These are phyloP conservation scores for Lucinisca nassula DNA, from an alignment of 2,888 invertebrate genomes.

Conservation along the genomic window DNA sequence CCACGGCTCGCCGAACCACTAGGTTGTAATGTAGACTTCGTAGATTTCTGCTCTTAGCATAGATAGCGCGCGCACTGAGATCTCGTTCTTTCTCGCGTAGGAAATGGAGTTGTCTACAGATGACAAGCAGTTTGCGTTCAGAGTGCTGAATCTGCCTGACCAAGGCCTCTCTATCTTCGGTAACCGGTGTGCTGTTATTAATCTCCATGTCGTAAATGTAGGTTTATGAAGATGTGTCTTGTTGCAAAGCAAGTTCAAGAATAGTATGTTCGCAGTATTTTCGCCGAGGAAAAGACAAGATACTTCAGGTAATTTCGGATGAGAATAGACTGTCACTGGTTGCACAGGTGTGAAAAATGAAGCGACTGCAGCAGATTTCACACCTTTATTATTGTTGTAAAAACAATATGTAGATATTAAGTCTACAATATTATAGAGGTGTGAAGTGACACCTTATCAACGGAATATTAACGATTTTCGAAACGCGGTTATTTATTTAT, in stretches of 20 bases:
- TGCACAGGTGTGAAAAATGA: background rate
- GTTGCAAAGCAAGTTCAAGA: background rate
- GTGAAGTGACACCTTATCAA: no score
- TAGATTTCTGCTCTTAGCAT: conserved; percentile 2
- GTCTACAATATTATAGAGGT: no score
- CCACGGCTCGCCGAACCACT: conserved; percentile 46
- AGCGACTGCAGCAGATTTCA: background rate
- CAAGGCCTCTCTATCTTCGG: background rate
- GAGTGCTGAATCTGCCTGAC: background rate
- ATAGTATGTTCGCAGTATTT: background rate
- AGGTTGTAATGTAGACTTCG: conserved; percentile 41
- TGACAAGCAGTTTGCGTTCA: conserved; percentile 25
- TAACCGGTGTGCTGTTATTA: background rate
- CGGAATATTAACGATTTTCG: no score
- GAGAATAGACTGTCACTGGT: background rate
- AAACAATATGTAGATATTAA: no score
- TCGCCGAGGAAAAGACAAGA: background rate
- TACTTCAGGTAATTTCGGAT: background rate
- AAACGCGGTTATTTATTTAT: no score
- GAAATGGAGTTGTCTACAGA: conserved; percentile 15
- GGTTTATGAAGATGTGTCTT: background rate
- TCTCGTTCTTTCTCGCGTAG: conserved; percentile 8
- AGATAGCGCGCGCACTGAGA: conserved; percentile 16
- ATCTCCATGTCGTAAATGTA: background rate
- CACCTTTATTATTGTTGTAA: background rate